Evolutionary conservation across 2,797 vertebrate species (phyloP), one percentile per base, ranked within the genome.

Genomic region (Sebastes kiyomatsui): DNA sequence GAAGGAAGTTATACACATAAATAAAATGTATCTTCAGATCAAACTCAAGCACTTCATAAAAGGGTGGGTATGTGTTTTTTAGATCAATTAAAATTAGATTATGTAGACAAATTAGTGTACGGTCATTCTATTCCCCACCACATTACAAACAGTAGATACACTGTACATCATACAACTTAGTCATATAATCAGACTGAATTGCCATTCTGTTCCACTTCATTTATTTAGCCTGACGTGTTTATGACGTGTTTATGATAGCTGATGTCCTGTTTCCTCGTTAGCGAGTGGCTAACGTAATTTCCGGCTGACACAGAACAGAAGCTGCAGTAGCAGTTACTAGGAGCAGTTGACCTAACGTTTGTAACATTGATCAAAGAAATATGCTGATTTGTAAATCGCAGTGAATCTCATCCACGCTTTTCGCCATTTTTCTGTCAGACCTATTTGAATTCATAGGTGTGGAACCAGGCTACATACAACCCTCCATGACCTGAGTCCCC

Each of bases 1-100:
- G 84, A 84, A 86, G 73, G 80, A 88, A 88, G 70, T 61, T 72
- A 85, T 33, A 61, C 72, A 77, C 75, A 87, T 88, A 69, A 87
- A 79, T 84, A 82, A 87, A 25, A 77, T 66, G 85, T 7, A 75
- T 72, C 69, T 66, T 86, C 58, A 77, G 64, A 66, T 77, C 62
- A 33, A 67, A 87, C 59, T 60, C 23, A 32, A n/a, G 58, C n/a
- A 77, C 54, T 68, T 60, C 10, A 55, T 27, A 20, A 52, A 6
- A 22, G 62, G 4, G n/a, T 28, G 27, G 52, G 23, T n/a, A 11
- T 4, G 18, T 2, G 20, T 13, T 28, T 28, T 38, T 65, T 42
- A 22, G 42, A 59, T 30, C 11, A 67, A 75, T 49, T 75, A 12
- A 49, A 64, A 32, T 35, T 11, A 28, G 1, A 77, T 32, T 35